Conservation (phyloP, 23 tunicate genomes). For the Phallusia fumigata region DNA sequence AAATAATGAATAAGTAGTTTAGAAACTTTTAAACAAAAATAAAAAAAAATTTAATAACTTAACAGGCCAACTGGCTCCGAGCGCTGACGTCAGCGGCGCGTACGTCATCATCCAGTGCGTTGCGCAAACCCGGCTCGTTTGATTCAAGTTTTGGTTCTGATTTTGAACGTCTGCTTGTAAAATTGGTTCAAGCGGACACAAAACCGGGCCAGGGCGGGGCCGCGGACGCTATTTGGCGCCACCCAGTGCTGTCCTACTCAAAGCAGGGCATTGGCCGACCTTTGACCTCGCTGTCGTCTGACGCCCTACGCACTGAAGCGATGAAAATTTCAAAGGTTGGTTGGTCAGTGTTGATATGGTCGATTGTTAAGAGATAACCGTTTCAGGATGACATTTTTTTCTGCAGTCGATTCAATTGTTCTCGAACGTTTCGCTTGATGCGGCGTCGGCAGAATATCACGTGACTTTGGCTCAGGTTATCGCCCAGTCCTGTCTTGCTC, state of each 20-base stretch:
- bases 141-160: conserved; percentile 6
- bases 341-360: background rate
- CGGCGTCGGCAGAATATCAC: conserved; percentile 74
- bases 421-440: conserved; percentile 40
- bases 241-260: conserved; percentile 50
- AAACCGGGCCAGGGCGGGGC: conserved; percentile 1
- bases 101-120: conserved; percentile 13
- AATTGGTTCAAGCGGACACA: conserved; percentile 37
- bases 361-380: background rate
- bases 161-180: conserved; percentile 51
- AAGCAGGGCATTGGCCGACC: conserved; percentile 57
- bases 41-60: too few relatives aligned
- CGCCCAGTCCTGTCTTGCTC: conserved; percentile 68
- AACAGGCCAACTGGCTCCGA: conserved; percentile 35
- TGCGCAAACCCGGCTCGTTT: background rate
- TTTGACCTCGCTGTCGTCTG: conserved; percentile 57
- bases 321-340: conserved; percentile 77
- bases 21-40: too few relatives aligned
- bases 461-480: conserved; percentile 73
- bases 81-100: conserved; percentile 34
- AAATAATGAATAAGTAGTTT: too few relatives aligned
- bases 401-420: conserved; percentile 69
- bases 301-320: conserved; percentile 75
- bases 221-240: conserved; percentile 52
- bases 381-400: background rate